These are phyloP conservation scores for Dendroctonus ponderosae DNA, from an alignment of 1,140 invertebrate genomes.

Conservation along the genomic window DNA sequence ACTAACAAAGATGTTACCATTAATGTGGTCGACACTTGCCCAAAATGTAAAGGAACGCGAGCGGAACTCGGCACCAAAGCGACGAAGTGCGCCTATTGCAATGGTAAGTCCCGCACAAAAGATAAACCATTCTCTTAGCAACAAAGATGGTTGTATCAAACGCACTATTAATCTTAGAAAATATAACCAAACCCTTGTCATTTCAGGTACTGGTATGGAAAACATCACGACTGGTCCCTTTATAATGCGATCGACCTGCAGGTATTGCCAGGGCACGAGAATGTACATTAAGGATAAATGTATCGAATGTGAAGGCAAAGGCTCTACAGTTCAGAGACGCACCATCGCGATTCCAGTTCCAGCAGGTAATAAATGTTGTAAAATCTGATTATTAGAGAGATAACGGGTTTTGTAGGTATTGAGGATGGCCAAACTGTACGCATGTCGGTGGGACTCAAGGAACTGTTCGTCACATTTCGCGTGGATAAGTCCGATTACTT, in stretches of 20 bases:
- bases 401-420: constrained; percentile 60
- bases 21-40: constrained; percentile 91
- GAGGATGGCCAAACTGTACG: constrained; percentile 95
- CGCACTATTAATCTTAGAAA: too few relatives aligned
- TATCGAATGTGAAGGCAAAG: constrained; percentile 89
- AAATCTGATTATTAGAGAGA: background rate
- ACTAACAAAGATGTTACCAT: constrained; percentile 90
- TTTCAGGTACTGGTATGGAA: constrained; percentile 79
- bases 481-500: constrained; percentile 92
- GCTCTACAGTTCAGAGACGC: constrained; percentile 84
- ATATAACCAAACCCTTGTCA: too few relatives aligned
- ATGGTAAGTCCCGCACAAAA: constrained; percentile 61
- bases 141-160: too few relatives aligned
- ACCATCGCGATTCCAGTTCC: constrained; percentile 94
- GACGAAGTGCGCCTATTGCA: constrained; percentile 85
- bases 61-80: constrained; percentile 88
- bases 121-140: too few relatives aligned
- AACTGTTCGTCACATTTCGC: constrained; percentile 91
- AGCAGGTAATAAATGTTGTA: constrained; percentile 62
- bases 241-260: constrained; percentile 94
- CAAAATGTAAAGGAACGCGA: constrained; percentile 80
- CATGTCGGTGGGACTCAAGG: constrained; percentile 86
- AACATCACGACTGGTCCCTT: constrained; percentile 90
- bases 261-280: constrained; percentile 86
- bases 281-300: constrained; percentile 91